Base-by-base conservation (phyloP, 2,113 vertebrate genomes). In the Pomatostomus ruficeps region DNA sequence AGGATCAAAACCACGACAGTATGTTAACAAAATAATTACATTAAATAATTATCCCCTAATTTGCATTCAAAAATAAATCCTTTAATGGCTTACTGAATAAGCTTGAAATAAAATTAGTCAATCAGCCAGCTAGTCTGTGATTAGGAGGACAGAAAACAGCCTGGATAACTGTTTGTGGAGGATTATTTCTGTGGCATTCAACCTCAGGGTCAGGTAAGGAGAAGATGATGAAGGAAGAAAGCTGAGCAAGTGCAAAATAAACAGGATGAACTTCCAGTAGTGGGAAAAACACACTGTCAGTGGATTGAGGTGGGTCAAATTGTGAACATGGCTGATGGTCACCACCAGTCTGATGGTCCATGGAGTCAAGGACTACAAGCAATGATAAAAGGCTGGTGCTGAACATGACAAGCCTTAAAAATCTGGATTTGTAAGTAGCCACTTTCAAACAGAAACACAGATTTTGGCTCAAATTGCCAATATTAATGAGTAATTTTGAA, bases 51-150 rank as follows among this genome's bases (percentile, higher is more conserved):
- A 83, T 59, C 19, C 8, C 16, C 28, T 88, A 35, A 58, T 46
- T 88, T 74, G 36, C 48, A 77, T 70, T 86, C 8, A 51, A 51
- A 91, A 91, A 89, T 1, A 90, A 93, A 88, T 67, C 73, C 43
- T 91, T 91, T 91, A 63, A 96, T 91, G 55, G 13, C 67, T 93
- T 89, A 89, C 38, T 23, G 59, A 74, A 84, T 59, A 80, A 81
- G 26, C 66, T 49, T 59, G 83, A 92, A 91, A 91, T 71, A 78
- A 91, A 95, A 81, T 78, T 40, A 86, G 59, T 43, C 52, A 17
- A 49, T 79, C 65, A 88, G 21, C 24, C 55, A 77, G 40, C 21
- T 48, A 29, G 33, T 42, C 33, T 59, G 51, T 26, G 38, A 67
- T 58, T 84, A 79, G 71, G 81, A 52, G 40, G 45, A 89, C 31